A percentile compares a stretch with the other conserved stretches of the same genome.
These are phyloP conservation scores for Conops quadrifasciatus DNA, from an alignment of 2,888 invertebrate species.

Conservation along the genomic window DNA sequence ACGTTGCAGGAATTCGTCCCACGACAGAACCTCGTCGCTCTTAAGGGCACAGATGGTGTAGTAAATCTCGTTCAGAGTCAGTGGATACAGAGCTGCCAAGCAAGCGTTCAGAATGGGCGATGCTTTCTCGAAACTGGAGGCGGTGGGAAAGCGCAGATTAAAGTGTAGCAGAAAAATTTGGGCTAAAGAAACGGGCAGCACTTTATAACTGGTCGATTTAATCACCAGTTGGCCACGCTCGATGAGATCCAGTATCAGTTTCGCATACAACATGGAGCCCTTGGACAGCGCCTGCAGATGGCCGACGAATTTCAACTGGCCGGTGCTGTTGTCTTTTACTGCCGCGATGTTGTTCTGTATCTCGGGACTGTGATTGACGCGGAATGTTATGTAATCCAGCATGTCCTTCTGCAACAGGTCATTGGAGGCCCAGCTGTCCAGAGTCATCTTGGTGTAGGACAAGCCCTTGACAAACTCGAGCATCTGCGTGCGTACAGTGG, in stretches of 20 bases:
- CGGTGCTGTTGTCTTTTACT: constrained; percentile 66
- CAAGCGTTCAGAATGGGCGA: constrained; percentile 89
- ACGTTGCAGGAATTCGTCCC: constrained; percentile 90
- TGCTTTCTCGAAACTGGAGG: constrained; percentile 88
- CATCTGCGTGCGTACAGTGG: constrained; percentile 86
- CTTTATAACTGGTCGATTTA: constrained; percentile 93
- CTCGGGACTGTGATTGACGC: constrained; percentile 80
- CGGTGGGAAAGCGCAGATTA: constrained; percentile 90
- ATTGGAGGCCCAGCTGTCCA: constrained; percentile 72
- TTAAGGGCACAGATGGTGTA: constrained; percentile 90
- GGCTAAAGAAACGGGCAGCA: constrained; percentile 85
- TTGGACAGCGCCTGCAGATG: constrained; percentile 84
- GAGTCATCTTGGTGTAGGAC: constrained; percentile 79
- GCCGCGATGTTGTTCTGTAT: constrained; percentile 83
- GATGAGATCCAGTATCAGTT: constrained; percentile 89
- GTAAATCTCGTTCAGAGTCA: constrained; percentile 90
- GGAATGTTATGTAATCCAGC: constrained; percentile 84
- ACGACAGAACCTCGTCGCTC: constrained; percentile 80
- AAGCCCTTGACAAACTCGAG: constrained; percentile 83
- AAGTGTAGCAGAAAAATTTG: constrained; percentile 92
- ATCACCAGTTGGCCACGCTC: constrained; percentile 91
- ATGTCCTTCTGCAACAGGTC: constrained; percentile 87
- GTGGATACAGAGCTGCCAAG: constrained; percentile 88
- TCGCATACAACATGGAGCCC: constrained; percentile 92
- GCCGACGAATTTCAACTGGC: constrained; percentile 82